Base-by-base conservation (phyloP, 1,140 invertebrate genomes). In the Bradysia coprophila region DNA sequence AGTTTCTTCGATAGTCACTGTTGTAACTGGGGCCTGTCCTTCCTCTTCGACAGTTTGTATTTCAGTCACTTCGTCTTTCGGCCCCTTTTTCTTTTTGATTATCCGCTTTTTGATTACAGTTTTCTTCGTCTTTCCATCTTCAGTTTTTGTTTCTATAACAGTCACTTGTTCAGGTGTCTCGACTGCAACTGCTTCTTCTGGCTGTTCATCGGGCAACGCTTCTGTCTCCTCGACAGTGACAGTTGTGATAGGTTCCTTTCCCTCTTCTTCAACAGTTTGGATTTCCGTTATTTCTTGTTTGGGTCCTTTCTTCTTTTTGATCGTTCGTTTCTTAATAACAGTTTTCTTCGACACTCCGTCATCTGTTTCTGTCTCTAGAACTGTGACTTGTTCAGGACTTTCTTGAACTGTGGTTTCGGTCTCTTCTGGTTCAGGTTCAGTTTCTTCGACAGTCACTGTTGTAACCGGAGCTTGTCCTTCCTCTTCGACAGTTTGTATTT, bases 31-130 rank as follows among this genome's bases (percentile, higher is more conserved):
- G 15, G 55, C 42, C 43, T 62, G 54, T 20, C 58, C 55, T 8
- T 63, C 56, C 45, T 68, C 61, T 46, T 66, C 60, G 2, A 64
- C 48, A 0, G 60, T 64, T 33, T 65, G 57, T 28, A 64, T 62
- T 37, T 58, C 56, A 1, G 55, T 64, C 1, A 62, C 46, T 47
- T 61, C 54, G 49, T 66, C 46, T 13, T 54, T 57, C 1, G 54
- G 51, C 4, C 57, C 62, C 22, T 54, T 61, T 1, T 57, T 46
- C 47, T 58, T 64, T 40, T 60, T 56, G 6, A 57, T 56, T 0
- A 61, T 45, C 1, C 55, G 54, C 15, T 60, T 61, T 10, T 52
- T 58, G 0, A 51, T 52, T 13, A 55, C 56, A n/a, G 50, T 57
- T 18, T 43, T 48, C 15, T 45, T 49, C 0, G 45, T 45, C 8